Base-by-base conservation (phyloP, 2,888 invertebrate genomes). In the Proisotoma minuta region DNA sequence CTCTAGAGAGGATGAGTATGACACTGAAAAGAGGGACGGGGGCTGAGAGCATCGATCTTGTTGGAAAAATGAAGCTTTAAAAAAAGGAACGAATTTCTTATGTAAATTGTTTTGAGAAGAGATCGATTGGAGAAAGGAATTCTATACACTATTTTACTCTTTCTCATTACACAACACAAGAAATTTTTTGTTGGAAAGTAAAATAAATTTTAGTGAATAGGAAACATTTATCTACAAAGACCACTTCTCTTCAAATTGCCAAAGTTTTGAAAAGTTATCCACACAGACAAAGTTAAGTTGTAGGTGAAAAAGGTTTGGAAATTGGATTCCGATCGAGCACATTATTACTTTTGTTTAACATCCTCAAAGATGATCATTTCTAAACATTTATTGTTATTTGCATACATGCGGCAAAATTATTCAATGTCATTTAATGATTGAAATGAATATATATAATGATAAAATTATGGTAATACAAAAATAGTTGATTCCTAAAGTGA, bases 41-140 rank as follows among this genome's bases (percentile, higher is more conserved):
- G 28, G 52, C 3, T 18, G 47, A 20, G 47, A 66, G 63, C 62
- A 66, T 66, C 66, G 66, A 66, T 66, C 66, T 49, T 66, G 62
- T 57, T 59, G 62, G 61, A 63, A 57, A 61, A 53, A 64, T 59
- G 66, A 63, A 63, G 63, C 57, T 63, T 63, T 66, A 63, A 63
- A 63, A 56, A 66, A 61, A 56, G 63, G 69, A 69, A 69, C 69
- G 71, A 71, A 71, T 71, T 71, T 71, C 71, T 68, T 71, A 71
- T 71, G 71, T 71, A 71, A 71, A 71, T 71, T 71, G 69, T 69
- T 71, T 69, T 65, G 62, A 63, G 71, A 70, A 68, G 67, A 66
- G 69, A 71, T 71, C 67, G 67, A 71, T 71, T 68, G 71, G 69
- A 67, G 69, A 69, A 69, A 63, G 54, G 65, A 60, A 67, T 67